These are phyloP conservation scores for Brachionus sp. DNA, from an alignment of 1,140 invertebrate species.

Conservation along the genomic window DNA sequence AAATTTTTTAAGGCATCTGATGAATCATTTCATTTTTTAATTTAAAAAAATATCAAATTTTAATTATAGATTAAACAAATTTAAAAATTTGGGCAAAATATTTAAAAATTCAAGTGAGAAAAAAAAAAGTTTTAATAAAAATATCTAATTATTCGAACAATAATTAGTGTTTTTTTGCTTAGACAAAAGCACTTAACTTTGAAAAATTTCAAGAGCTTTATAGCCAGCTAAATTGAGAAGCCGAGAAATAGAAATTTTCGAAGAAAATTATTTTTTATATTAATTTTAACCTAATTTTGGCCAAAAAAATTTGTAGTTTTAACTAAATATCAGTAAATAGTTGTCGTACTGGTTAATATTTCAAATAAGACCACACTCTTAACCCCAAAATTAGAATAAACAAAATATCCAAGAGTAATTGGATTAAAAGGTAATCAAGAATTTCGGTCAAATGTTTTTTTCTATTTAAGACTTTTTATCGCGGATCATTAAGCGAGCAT, in stretches of 20 bases:
- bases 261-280: not conserved
- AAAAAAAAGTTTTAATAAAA: too few species aligned
- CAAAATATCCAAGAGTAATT: not conserved
- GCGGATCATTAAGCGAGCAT: not conserved
- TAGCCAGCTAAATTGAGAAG: not conserved
- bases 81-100: too few species aligned
- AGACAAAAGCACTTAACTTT: not conserved
- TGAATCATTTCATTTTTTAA: too few species aligned
- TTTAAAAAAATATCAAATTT: too few species aligned
- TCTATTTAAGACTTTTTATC: conserved; percentile 4
- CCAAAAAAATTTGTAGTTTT: not conserved
- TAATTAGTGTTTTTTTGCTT: not conserved
- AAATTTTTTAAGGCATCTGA: too few species aligned
- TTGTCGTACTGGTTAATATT: conserved; percentile 2
- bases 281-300: conserved; percentile 31
- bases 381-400: conserved; percentile 6
- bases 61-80: too few species aligned
- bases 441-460: not conserved
- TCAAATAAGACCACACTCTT: conserved; percentile 30
- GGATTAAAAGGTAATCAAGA: conserved; percentile 33
- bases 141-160: not conserved
- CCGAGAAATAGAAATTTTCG: not conserved
- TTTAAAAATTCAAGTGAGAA: too few species aligned
- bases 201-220: not conserved
- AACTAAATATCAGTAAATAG: conserved; percentile 26